phyloP scores from a whole-genome alignment of 2,888 invertebrate species.

The Amblyjoppa fuscipennis region DNA sequence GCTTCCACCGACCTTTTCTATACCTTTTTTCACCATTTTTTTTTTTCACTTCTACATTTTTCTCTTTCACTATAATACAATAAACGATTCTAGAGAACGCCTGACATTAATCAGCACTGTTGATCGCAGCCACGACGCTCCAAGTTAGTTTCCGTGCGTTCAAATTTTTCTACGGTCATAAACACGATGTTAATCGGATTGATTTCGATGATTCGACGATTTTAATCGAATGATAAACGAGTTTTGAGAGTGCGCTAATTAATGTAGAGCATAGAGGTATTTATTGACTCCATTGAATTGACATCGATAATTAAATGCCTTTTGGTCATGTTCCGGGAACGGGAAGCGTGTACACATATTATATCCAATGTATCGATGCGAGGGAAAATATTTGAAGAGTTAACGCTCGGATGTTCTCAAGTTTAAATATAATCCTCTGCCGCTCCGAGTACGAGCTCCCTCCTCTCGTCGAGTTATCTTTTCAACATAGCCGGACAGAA shows the following conservation, averaged over 20 bases:
- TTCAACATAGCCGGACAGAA: constrained; percentile 46
- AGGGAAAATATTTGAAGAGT: constrained; percentile 25
- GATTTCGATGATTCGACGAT: not conserved
- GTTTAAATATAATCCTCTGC: constrained; percentile 48
- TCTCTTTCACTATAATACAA: not conserved
- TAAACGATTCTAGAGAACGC: not conserved
- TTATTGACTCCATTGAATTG: not conserved
- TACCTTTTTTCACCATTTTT: not conserved
- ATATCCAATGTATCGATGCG: constrained; percentile 15
- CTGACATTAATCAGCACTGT: not conserved
- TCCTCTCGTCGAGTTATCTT: constrained; percentile 57
- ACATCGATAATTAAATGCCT: constrained; percentile 2
- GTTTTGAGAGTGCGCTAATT: not conserved
- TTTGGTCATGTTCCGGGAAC: not conserved
- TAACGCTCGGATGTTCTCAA: constrained; percentile 42
- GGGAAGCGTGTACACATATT: not conserved
- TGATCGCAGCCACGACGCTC: not conserved
- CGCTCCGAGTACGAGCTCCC: constrained; percentile 5
- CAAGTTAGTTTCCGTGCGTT: not conserved
- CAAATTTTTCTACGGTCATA: not conserved
- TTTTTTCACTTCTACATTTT: not conserved
- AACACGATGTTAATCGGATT: not conserved
- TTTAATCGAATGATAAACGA: not conserved
- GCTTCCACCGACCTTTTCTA: not conserved
- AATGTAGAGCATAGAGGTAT: not conserved